Base-by-base conservation (phyloP, 2,113 vertebrate genomes). In the Cheilinus undulatus region DNA sequence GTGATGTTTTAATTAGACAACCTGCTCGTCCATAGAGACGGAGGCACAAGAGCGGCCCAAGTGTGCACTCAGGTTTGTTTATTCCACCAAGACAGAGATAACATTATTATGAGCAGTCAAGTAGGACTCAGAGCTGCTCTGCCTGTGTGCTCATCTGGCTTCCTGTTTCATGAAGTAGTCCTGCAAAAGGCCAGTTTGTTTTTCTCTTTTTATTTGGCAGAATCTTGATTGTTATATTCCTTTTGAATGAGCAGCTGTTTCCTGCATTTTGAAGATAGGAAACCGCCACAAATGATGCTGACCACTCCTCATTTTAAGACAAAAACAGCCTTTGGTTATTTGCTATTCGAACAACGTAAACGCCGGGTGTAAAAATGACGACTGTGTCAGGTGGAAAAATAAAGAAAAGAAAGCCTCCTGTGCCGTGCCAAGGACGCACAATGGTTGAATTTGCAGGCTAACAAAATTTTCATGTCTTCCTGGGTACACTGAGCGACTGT, bases 1-100 rank as follows among this genome's bases (percentile, higher is more conserved):
- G 27, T 67, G 53, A 67, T 67, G 71, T 71, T 77, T 80, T 77
- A 80, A 84, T 73, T 66, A 84, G 56, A 49, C 15, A 3, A 3
- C 69, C 9, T 7, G 9, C 69, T 57, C 50, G 68, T 51, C 67
- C 38, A 12, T 67, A 71, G 69, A 65, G 56, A 36, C 64, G 11
- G 19, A 32, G 40, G 46, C 54, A 32, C 7, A 46, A 56, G 50
- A 53, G 57, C 14, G 26, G 62, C 49, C 56, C 46, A 43, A 56
- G 60, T 53, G 42, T 59, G 62, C 58, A 38, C 52, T 53, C 6
- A 32, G 64, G 68, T 76, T 80, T 76, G 77, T 76, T 84, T 84
- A 69, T 73, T 69, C 76, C 72, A 27, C 58, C 17, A 45, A 69
- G 63, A 36, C 71, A 27, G 24, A 73, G 53, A 69, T 20, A 42